Percentiles rank a stretch among this genome's conserved stretches.
Conservation (phyloP, 2,113 vertebrate genomes). For the Megaptera novaeangliae region DNA sequence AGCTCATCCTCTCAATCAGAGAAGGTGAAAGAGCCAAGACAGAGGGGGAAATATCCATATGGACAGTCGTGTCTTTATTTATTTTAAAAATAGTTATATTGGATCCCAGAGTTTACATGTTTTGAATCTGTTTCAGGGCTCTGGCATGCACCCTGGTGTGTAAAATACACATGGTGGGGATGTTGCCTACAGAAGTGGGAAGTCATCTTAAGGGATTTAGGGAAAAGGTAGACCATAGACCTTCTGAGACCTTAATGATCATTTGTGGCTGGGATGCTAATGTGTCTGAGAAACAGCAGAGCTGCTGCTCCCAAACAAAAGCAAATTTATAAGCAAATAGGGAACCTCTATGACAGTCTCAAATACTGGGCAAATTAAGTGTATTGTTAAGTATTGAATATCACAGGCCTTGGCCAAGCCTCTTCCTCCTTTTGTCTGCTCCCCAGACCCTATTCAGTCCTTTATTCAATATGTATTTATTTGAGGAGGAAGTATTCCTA, state of each 20-base stretch:
- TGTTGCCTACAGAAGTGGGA: conserved; percentile 59
- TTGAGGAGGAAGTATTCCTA: background rate
- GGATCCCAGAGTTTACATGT: background rate
- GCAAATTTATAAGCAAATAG: conserved; percentile 59
- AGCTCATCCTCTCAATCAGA: background rate
- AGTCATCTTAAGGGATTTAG: conserved; percentile 55
- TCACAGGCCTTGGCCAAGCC: background rate
- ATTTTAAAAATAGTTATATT: conserved; percentile 54
- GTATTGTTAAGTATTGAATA: background rate
- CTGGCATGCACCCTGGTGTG: conserved; percentile 41
- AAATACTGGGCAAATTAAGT: conserved; percentile 56
- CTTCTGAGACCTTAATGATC: conserved; percentile 55
- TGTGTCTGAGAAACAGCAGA: conserved; percentile 61
- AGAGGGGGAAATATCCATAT: background rate
- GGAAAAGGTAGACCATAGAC: conserved; percentile 51
- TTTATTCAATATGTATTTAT: background rate
- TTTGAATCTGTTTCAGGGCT: conserved; percentile 32
- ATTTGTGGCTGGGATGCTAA: conserved; percentile 58
- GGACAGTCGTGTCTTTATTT: background rate
- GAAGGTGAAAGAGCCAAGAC: background rate
- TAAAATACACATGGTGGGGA: conserved; percentile 1
- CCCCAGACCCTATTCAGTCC: background rate
- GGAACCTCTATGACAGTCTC: conserved; percentile 44
- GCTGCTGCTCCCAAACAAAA: conserved; percentile 62
- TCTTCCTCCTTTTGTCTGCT: background rate